Evolutionary conservation across 2,113 vertebrate genomes (phyloP), one percentile per base, ranked within the genome.

Genomic region (Anseranas semipalmata): DNA sequence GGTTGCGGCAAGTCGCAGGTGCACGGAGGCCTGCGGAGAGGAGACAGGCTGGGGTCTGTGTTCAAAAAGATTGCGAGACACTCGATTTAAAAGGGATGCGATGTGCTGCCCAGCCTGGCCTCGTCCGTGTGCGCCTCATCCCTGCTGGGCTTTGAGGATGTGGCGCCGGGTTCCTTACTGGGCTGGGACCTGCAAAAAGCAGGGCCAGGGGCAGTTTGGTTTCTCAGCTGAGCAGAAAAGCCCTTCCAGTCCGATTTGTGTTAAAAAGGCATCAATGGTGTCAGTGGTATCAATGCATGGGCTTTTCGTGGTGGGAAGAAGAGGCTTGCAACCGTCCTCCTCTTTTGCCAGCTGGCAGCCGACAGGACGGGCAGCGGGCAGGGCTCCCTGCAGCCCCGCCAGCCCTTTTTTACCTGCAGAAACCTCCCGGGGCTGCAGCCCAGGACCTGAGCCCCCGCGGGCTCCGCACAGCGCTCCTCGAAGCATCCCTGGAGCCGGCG

Each of bases 161-260:
- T 8, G 15, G 27, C 52, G 30, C 27, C 5, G 52, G 27, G 25
- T 25, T 41, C 11, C 16, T 37, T 37, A 41, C 27, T 19, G 37
- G 17, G 62, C 37, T 12, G 25, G 25, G 25, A 63, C 10, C 60
- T 12, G 60, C 16, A 63, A 10, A 12, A 39, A 41, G n/a, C 11
- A 10, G 0, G 1, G 68, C 39, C 5, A 4, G 20, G 24, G 4
- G 5, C 32, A 30, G 12, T 37, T 62, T 53, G 20, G 7, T 67
- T 82, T 59, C 63, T 48, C 18, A 30, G 27, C 39, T 41, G 37
- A 30, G 62, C 62, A 43, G 27, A 20, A 43, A 17, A 43, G 17
- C 8, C 17, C 37, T 71, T 65, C 17, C 37, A 4, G 50, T 41
- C 50, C 1, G 0, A 46, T 28, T 20, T 41, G 39, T 35, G 17